Evolutionary conservation across 35 echinoderm and acorn worm genomes (phyloP), one percentile per base, ranked within the genome.

Genomic region (Acanthaster planci): DNA sequence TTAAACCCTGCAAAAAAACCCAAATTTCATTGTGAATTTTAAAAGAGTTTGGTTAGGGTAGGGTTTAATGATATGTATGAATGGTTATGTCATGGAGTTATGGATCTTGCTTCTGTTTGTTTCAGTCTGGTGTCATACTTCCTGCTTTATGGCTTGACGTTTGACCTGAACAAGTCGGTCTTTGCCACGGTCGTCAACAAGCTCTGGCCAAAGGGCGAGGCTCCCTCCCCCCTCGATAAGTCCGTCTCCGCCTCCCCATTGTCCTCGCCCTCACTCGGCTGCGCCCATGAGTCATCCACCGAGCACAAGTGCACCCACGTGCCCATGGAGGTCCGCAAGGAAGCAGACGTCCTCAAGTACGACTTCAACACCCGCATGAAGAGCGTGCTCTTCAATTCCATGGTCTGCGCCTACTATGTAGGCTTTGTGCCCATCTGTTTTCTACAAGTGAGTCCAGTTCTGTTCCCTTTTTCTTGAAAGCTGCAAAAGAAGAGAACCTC

Each of bases 331-430:
- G 87, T 94, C 30, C 56, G 96, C 26, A 10, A 52, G 3, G 96
- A 99, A 52, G 96, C 96, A 30, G 96, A 99, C 34, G 39, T 88
- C 38, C 60, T 99, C 29, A 93, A 93, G 85, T 77, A 89, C 16
- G 96, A 99, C 68, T 99, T 99, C 60, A 99, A 99, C 60, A 68
- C 89, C 47, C 42, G 96, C 56, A 91, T 99, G 78, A 99, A 99
- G 37, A 93, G 85, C 29, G 92, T 99, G 7, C 84, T 99, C 32
- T 99, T 99, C 80, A 99, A 99, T 55, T 99, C 96, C 14, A 99
- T 99, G 96, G 96, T 99, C 32, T 99, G 96, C 55, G 96, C 96
- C 37, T 99, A 99, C 82, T 99, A 99, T 68, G 96, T 99, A 34
- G 96, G 96, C 39, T 99, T 99, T 89, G 96, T 99, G 10, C 96